These are phyloP conservation scores for human DNA, from an alignment of 2,113 vertebrate genomes.

Conservation along the genomic window DNA sequence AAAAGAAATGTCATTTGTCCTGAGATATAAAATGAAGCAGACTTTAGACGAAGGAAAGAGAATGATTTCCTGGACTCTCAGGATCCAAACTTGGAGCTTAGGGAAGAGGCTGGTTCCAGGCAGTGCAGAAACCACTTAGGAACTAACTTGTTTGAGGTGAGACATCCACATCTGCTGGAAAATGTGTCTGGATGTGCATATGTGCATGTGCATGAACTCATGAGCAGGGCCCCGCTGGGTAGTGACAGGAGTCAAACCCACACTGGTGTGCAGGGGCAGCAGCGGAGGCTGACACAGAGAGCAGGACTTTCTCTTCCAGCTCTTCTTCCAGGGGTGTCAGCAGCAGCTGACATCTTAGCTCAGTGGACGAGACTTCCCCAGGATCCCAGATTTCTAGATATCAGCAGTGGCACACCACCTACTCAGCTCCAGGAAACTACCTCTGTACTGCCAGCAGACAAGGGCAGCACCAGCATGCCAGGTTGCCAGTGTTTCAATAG, in stretches of 20 bases:
- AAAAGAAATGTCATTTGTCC: background rate
- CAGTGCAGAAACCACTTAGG: background rate
- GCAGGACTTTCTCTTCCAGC: background rate
- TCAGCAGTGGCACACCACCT: background rate
- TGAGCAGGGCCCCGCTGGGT: background rate
- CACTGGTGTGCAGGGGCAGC: rapidly evolving
- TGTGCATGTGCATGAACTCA: background rate
- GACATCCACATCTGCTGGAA: background rate
- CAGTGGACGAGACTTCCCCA: background rate
- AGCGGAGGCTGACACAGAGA: background rate
- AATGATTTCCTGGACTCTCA: background rate
- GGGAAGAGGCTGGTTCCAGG: background rate
- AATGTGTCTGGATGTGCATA: background rate
- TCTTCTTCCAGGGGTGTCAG: background rate
- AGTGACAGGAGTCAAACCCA: background rate
- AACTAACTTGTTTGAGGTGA: background rate
- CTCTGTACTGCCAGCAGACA: background rate
- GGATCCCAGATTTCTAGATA: background rate
- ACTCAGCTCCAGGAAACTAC: background rate
- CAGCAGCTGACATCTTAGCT: background rate
- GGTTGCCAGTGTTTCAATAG: background rate
- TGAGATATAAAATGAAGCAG: background rate
- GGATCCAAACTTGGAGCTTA: background rate
- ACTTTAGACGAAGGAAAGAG: background rate
- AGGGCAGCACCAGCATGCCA: background rate